These are phyloP conservation scores for Caenorhabditis panamensis DNA, from an alignment of 2,888 invertebrate species.

Conservation along the genomic window DNA sequence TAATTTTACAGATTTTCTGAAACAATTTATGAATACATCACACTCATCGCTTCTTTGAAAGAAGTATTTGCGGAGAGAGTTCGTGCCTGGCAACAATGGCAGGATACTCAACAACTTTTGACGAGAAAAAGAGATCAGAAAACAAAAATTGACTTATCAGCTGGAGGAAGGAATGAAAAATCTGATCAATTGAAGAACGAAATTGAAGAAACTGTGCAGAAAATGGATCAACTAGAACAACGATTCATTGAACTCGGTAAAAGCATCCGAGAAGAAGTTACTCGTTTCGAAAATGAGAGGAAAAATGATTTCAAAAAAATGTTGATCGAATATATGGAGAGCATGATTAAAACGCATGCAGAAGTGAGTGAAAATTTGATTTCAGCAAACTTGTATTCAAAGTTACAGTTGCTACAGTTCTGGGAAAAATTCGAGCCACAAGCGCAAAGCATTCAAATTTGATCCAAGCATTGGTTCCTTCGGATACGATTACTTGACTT, in stretches of 20 bases:
- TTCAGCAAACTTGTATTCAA: constrained; percentile 53
- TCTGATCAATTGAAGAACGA: constrained; percentile 91
- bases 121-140: constrained; percentile 95
- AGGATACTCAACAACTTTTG: constrained; percentile 94
- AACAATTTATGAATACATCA: constrained; percentile 67
- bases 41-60: constrained; percentile 59
- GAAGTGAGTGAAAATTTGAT: constrained; percentile 85
- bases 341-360: constrained; percentile 94
- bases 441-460: constrained; percentile 88
- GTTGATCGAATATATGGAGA: constrained; percentile 92
- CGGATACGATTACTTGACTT: not conserved
- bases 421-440: constrained; percentile 98
- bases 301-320: constrained; percentile 93
- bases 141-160: constrained; percentile 85
- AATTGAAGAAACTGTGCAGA: constrained; percentile 69
- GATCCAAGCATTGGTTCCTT: not conserved
- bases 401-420: constrained; percentile 90
- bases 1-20: constrained; percentile 64
- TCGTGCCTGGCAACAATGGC: constrained; percentile 96
- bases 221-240: constrained; percentile 88
- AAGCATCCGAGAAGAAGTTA: constrained; percentile 85
- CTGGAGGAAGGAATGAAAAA: constrained; percentile 89
- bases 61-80: constrained; percentile 86
- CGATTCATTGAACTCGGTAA: constrained; percentile 88
- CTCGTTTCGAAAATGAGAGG: constrained; percentile 95